phyloP scores from a whole-genome alignment of 2,113 vertebrate genomes.

The Dasyornis broadbenti region DNA sequence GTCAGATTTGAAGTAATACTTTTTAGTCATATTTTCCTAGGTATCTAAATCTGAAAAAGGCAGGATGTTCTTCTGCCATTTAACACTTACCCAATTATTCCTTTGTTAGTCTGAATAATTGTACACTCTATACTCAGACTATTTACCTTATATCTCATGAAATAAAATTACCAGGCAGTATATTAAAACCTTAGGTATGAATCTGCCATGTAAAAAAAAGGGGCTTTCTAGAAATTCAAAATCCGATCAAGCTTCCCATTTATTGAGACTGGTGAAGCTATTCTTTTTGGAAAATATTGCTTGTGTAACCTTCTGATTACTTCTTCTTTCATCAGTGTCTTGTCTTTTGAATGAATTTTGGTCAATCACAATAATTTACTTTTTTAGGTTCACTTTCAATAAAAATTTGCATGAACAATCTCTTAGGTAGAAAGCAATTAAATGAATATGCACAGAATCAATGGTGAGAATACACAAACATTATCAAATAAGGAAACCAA shows the following conservation, averaged over 20 bases:
- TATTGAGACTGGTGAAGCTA: neutral
- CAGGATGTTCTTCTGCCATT: neutral
- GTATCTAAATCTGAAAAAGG: neutral
- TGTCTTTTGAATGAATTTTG: neutral
- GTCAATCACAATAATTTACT: neutral
- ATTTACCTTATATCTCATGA: neutral
- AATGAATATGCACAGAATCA: neutral
- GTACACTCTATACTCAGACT: neutral
- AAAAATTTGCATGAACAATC: neutral
- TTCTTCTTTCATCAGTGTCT: neutral
- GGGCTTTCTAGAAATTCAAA: neutral
- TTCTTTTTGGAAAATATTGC: neutral
- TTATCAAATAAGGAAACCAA: neutral
- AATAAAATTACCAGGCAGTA: neutral
- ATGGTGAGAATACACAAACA: neutral
- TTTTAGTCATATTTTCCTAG: neutral
- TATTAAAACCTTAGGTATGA: neutral
- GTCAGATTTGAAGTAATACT: neutral
- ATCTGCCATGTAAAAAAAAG: neutral
- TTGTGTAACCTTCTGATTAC: neutral
- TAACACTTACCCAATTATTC: neutral
- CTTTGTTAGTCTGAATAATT: neutral
- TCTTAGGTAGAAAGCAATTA: neutral
- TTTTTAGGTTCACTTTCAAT: neutral
- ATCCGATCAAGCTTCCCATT: neutral